A percentile compares a stretch with the other conserved stretches of the same genome.
Evolutionary conservation across 2,113 vertebrate species (phyloP).

Genomic region (Eulemur macaco): DNA sequence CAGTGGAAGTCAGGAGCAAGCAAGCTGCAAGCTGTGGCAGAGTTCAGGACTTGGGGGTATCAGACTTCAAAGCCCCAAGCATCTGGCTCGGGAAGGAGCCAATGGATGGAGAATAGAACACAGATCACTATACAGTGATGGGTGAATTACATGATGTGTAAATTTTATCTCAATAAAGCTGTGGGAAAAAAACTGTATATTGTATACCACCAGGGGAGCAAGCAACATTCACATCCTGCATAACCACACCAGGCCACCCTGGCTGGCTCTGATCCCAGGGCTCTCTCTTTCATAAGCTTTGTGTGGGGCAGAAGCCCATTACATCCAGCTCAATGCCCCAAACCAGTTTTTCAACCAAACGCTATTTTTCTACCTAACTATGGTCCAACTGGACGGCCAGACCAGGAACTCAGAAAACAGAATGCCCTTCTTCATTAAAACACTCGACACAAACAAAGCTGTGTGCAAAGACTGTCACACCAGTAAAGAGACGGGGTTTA

Average conservation of each 20-base stretch:
- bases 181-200: fast-evolving
- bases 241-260: no score
- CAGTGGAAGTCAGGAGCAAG: background rate
- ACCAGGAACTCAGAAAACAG: background rate
- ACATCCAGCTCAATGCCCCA: background rate
- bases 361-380: background rate
- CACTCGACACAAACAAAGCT: slow-evolving; percentile 7
- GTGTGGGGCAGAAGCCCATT: background rate
- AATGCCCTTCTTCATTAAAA: slow-evolving; percentile 29
- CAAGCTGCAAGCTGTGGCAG: background rate
- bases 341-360: slow-evolving; percentile 56
- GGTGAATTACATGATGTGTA: background rate
- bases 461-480: background rate
- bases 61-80: background rate
- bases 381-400: background rate
- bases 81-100: background rate
- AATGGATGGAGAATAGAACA: background rate
- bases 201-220: background rate
- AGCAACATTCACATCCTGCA: background rate
- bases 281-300: background rate
- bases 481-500: background rate
- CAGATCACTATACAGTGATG: background rate
- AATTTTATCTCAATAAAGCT: background rate
- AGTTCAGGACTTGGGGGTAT: background rate
- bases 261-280: background rate